Percentiles rank a stretch among this genome's conserved stretches.
phyloP scores from a whole-genome alignment of 2,888 invertebrate genomes.

The Cybosia mesomella region DNA sequence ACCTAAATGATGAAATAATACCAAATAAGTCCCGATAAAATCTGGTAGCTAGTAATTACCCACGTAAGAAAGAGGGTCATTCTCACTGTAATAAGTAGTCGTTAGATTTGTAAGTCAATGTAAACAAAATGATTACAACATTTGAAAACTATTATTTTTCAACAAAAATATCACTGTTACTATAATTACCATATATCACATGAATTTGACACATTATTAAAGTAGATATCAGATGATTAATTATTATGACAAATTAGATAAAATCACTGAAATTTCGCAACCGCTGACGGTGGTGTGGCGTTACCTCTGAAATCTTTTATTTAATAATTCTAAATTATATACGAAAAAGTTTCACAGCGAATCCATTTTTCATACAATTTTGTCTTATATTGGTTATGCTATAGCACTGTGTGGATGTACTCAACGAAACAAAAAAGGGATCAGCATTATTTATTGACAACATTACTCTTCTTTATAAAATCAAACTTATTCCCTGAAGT shows the following conservation, averaged over 20 bases:
- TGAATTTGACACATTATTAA: constrained; percentile 4
- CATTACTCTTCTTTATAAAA: background rate
- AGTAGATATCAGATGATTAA: constrained; percentile 1
- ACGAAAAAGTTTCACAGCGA: no score
- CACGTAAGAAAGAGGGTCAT: no score
- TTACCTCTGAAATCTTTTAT: no score
- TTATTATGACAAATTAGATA: constrained; percentile 10
- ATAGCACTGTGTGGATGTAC: no score
- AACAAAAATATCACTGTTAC: background rate
- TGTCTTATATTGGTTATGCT: no score
- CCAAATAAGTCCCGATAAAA: no score
- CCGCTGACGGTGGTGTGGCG: no score
- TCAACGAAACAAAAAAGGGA: background rate
- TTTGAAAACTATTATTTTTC: background rate
- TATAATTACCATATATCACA: background rate
- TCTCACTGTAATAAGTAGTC: no score
- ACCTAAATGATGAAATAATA: no score
- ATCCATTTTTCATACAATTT: no score
- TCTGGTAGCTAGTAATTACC: no score
- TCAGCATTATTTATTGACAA: background rate
- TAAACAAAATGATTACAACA: background rate
- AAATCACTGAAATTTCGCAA: background rate
- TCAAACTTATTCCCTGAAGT: background rate
- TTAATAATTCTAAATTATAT: no score
- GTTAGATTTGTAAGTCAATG: background rate